A percentile compares a stretch with the other conserved stretches of the same genome.
Conservation (phyloP, 2,113 vertebrate genomes). For the Limanda limanda region DNA sequence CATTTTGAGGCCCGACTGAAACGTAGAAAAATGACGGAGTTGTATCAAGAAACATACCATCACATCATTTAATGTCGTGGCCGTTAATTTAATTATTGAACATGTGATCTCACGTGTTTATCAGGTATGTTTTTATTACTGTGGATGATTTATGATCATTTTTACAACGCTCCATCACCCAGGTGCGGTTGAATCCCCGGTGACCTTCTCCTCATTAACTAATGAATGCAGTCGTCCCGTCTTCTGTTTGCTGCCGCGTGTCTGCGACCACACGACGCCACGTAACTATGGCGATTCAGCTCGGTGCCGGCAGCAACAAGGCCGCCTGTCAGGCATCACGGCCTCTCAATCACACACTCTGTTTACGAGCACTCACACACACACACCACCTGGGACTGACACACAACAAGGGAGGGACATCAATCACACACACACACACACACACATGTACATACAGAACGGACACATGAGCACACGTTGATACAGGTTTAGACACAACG, state of each 20-base stretch:
- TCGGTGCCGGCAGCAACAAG: constrained; percentile 63
- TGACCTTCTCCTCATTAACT: constrained; percentile 31
- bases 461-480: background rate
- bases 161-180: background rate
- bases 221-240: constrained; percentile 37
- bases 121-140: background rate
- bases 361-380: constrained; percentile 65
- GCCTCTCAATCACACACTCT: constrained; percentile 72
- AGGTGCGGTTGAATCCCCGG: background rate
- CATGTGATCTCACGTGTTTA: background rate
- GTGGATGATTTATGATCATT: background rate
- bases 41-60: no score
- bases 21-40: no score
- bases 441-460: constrained; percentile 14
- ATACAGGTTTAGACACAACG: constrained; percentile 9
- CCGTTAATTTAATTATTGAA: background rate
- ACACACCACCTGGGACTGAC: constrained; percentile 72
- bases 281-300: constrained; percentile 61
- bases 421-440: constrained; percentile 36
- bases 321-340: constrained; percentile 64
- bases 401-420: constrained; percentile 59
- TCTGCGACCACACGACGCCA: constrained; percentile 30
- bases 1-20: no score
- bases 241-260: background rate
- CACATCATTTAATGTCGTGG: background rate